phyloP scores from a whole-genome alignment of 2,888 invertebrate genomes.

The Melipona bicolor region DNA sequence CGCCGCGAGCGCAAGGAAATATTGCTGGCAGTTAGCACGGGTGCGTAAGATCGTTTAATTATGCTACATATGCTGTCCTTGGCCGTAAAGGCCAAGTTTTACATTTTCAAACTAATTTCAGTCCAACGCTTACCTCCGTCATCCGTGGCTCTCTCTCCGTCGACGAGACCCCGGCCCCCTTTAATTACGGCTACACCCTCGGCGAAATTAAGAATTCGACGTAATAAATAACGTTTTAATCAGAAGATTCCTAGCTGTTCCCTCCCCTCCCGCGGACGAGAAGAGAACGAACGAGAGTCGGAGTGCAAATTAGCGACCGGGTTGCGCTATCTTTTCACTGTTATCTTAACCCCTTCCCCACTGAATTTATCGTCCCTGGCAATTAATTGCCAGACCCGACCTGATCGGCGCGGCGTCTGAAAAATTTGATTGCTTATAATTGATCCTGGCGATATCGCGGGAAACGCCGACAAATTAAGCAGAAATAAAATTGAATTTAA shows the following conservation, averaged over 20 bases:
- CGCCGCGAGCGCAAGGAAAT: constrained; percentile 33
- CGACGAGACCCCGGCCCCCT: constrained; percentile 22
- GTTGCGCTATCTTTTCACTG: constrained; percentile 69
- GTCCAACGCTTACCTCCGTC: constrained; percentile 29
- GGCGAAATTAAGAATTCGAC: constrained; percentile 78
- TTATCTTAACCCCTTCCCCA: constrained; percentile 72
- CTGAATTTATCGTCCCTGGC: constrained; percentile 71
- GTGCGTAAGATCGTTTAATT: constrained; percentile 51
- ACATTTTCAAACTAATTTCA: constrained; percentile 46
- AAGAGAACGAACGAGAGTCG: constrained; percentile 30
- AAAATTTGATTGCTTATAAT: constrained; percentile 43
- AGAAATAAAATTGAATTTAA: constrained; percentile 12
- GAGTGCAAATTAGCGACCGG: constrained; percentile 71
- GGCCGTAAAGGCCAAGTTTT: constrained; percentile 23
- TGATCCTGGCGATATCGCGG: neutral
- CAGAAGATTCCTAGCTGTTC: constrained; percentile 69
- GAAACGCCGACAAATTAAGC: constrained; percentile 28
- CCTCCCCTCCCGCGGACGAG: constrained; percentile 17
- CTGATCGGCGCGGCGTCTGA: constrained; percentile 48
- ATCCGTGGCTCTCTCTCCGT: constrained; percentile 26
- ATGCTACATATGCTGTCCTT: constrained; percentile 14
- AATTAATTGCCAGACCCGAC: constrained; percentile 69
- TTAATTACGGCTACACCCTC: constrained; percentile 72
- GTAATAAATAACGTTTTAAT: constrained; percentile 81
- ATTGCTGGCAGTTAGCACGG: constrained; percentile 30